Evolutionary conservation across 2,888 invertebrate species (phyloP).

Genomic region (Rhaphigaster nebulosa): DNA sequence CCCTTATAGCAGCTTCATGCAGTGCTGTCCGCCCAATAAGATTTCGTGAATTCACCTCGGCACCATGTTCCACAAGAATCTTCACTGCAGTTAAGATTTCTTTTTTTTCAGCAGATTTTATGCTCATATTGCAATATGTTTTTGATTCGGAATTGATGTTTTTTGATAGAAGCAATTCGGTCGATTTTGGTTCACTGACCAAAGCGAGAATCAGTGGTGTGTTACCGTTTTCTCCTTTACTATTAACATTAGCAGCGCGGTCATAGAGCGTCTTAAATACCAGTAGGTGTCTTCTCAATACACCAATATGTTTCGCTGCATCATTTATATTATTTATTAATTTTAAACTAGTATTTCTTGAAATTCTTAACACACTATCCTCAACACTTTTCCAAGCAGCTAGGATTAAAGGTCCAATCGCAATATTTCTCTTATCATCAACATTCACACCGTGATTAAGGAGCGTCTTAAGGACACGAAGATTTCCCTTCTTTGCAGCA

Average conservation of each 20-base stretch:
- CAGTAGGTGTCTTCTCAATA: no score
- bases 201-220: neutral
- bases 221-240: neutral
- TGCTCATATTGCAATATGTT: neutral
- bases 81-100: neutral
- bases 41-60: neutral
- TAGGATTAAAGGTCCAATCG: neutral
- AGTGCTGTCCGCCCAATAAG: neutral
- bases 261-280: neutral
- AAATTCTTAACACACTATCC: no score
- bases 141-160: neutral
- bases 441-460: neutral
- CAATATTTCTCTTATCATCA: neutral
- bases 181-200: neutral
- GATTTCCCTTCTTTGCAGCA: neutral
- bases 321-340: no score
- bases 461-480: neutral
- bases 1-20: neutral
- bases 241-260: neutral
- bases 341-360: no score
- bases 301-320: no score
- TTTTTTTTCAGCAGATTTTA: neutral
- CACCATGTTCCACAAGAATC: neutral
- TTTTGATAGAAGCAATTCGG: no score
- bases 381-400: neutral